Conservation (phyloP, 2,113 vertebrate species). For the Etheostoma cragini region DNA sequence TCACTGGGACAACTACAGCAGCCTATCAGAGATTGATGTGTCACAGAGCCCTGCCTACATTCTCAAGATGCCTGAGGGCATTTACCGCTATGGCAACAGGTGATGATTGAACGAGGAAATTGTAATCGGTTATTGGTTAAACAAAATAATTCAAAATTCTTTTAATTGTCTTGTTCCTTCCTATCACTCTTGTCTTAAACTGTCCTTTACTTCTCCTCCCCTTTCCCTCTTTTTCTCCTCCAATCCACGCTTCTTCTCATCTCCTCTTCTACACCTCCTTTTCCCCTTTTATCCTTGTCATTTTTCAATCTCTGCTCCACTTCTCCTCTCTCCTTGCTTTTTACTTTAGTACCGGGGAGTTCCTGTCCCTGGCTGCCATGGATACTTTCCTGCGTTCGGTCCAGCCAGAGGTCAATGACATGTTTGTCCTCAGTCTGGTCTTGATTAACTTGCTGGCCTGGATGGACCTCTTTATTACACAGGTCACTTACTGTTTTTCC, state of each 20-base stretch:
- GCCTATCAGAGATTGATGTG: conserved; percentile 90
- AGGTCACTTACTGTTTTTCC: conserved; percentile 66
- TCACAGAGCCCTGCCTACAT: conserved; percentile 91
- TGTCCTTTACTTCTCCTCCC: background rate
- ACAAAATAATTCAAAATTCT: background rate
- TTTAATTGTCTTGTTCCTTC: background rate
- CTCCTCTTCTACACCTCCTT: background rate
- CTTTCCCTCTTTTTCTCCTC: background rate
- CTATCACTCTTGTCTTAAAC: background rate
- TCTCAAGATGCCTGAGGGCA: conserved; percentile 96
- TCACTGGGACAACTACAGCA: conserved; percentile 91
- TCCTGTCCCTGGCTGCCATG: conserved; percentile 94
- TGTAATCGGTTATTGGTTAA: background rate
- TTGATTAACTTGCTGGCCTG: conserved; percentile 97
- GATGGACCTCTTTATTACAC: conserved; percentile 99
- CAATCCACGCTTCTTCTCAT: background rate
- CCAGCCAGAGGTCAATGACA: conserved; percentile 97
- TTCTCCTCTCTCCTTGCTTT: background rate
- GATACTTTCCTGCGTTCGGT: conserved; percentile 95
- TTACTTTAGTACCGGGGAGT: conserved; percentile 88
- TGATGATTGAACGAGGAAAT: conserved; percentile 26
- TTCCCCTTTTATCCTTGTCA: background rate
- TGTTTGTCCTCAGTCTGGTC: conserved; percentile 96
- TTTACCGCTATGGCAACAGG: conserved; percentile 95
- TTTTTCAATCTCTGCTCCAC: background rate